phyloP scores from a whole-genome alignment of 2,797 vertebrate species.

The Chromis chromis region DNA sequence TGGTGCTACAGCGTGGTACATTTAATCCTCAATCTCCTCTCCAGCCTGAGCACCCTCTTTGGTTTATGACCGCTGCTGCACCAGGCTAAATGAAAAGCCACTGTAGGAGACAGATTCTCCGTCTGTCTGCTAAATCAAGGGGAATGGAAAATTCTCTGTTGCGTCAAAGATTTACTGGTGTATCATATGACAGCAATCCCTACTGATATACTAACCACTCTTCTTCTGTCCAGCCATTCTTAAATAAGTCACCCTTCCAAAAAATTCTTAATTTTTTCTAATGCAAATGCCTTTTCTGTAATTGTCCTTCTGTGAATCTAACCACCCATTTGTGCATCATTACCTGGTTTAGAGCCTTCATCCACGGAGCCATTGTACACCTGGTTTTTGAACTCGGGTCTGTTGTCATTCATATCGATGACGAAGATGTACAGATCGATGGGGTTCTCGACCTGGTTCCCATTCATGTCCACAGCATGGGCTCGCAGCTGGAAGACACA shows the following conservation, averaged over 20 bases:
- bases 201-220: constrained; percentile 6
- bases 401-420: constrained; percentile 97
- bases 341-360: constrained; percentile 95
- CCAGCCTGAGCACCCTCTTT: constrained; percentile 61
- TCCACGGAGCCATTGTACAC: constrained; percentile 96
- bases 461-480: constrained; percentile 96
- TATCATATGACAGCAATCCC: constrained; percentile 36
- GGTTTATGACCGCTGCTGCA: constrained; percentile 57
- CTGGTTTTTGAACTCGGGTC: constrained; percentile 93
- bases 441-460: constrained; percentile 96
- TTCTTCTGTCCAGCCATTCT: not conserved
- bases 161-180: constrained; percentile 47
- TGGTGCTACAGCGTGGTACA: constrained; percentile 67
- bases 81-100: constrained; percentile 67
- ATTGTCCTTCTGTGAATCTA: not conserved
- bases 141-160: constrained; percentile 54
- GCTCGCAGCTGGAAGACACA: constrained; percentile 87
- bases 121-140: constrained; percentile 58
- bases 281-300: not conserved
- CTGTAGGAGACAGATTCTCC: constrained; percentile 50
- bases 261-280: constrained; percentile 11
- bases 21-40: constrained; percentile 76
- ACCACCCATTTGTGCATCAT: not conserved
- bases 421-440: constrained; percentile 98
- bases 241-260: not conserved